phyloP scores from a whole-genome alignment of 2,797 vertebrate species.

The Pangasius sanitwongsei region DNA sequence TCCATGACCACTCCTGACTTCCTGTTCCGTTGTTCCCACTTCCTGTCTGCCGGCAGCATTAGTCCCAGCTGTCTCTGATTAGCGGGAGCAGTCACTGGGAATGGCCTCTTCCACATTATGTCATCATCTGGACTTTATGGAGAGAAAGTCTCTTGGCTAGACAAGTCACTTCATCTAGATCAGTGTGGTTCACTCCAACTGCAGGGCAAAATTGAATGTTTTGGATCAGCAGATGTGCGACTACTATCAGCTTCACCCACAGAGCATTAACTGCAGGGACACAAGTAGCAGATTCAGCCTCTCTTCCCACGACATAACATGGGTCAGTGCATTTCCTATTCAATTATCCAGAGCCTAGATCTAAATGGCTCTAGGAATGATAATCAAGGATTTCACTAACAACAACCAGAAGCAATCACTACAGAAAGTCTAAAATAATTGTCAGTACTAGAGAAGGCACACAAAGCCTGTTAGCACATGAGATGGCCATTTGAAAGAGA shows the following conservation, averaged over 20 bases:
- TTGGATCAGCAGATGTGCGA: conserved; percentile 21
- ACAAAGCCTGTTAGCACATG: neutral
- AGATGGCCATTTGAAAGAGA: neutral
- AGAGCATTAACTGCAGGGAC: conserved; percentile 21
- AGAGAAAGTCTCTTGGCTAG: neutral
- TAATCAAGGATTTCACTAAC: conserved; percentile 17
- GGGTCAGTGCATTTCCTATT: conserved; percentile 4
- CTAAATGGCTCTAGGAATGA: conserved; percentile 10
- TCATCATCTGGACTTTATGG: conserved; percentile 28
- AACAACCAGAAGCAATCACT: conserved; percentile 26
- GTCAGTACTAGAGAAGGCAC: neutral
- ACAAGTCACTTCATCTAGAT: neutral
- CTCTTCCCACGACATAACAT: conserved; percentile 34
- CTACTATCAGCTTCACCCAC: conserved; percentile 10
- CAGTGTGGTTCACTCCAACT: conserved; percentile 11
- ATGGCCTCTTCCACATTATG: conserved; percentile 40
- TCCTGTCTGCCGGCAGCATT: conserved; percentile 54
- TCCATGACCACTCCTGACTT: conserved; percentile 49
- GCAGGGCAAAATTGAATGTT: neutral
- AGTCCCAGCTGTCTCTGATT: conserved; percentile 46
- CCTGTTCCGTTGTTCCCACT: conserved; percentile 52
- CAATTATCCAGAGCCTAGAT: conserved; percentile 15
- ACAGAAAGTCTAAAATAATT: neutral
- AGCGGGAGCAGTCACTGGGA: conserved; percentile 38
- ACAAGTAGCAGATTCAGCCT: neutral